These are phyloP conservation scores for Trimorus sp. DNA, from an alignment of 2,888 invertebrate species.

Conservation along the genomic window DNA sequence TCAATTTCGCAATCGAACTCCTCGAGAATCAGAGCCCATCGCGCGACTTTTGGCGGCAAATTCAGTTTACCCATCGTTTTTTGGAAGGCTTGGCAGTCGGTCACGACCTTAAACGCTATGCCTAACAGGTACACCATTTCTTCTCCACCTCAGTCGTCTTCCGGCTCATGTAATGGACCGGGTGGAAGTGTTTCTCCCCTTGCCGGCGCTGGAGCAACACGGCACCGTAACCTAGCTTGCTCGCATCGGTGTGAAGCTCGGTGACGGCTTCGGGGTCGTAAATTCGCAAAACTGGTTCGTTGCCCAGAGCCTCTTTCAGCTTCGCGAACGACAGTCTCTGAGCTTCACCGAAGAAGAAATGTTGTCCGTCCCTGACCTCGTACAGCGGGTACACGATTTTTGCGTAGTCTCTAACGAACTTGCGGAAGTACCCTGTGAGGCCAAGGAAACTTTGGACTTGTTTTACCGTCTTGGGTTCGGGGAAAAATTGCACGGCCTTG, in stretches of 20 bases:
- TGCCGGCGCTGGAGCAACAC: slow-evolving; percentile 9
- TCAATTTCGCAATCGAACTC: too few relatives aligned
- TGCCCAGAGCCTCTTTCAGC: slow-evolving; percentile 9
- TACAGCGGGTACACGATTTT: slow-evolving; percentile 50
- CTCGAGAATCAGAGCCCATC: too few relatives aligned
- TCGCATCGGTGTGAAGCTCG: slow-evolving; percentile 25
- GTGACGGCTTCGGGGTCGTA: slow-evolving; percentile 22
- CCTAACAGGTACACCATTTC: too few relatives aligned
- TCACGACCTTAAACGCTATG: too few relatives aligned
- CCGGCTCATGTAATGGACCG: slow-evolving; percentile 19
- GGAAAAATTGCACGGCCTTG: slow-evolving; percentile 64
- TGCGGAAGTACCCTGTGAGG: slow-evolving; percentile 75
- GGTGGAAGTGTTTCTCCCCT: slow-evolving; percentile 21
- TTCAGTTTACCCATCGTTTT: too few relatives aligned
- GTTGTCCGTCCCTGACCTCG: slow-evolving; percentile 34
- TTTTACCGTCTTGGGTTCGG: slow-evolving; percentile 57
- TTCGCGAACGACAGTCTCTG: slow-evolving; percentile 31
- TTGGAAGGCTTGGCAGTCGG: too few relatives aligned
- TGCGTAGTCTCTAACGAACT: slow-evolving; percentile 73
- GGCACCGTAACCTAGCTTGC: slow-evolving; percentile 11
- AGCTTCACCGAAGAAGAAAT: slow-evolving; percentile 36
- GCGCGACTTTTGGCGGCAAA: too few relatives aligned
- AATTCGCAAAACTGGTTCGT: slow-evolving; percentile 13
- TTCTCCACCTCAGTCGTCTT: slow-evolving; percentile 17
- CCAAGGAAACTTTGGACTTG: slow-evolving; percentile 73